Conservation (phyloP, 2,113 vertebrate species). For the Noturus placidus region DNA sequence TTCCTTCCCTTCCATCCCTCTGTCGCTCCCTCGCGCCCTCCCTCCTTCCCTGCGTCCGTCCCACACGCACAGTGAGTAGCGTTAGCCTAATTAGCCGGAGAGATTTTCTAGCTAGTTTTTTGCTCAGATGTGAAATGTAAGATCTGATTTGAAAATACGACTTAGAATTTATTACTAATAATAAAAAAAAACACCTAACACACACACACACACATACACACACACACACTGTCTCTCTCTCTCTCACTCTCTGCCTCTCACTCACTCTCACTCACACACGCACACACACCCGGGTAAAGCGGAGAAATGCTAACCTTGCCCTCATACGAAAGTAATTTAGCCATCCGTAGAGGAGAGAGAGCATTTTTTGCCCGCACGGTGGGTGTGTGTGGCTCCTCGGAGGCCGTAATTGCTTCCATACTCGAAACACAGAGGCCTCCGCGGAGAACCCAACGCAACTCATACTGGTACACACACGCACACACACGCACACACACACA, state of each 20-base stretch:
- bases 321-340: slow-evolving; percentile 80
- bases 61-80: slow-evolving; percentile 58
- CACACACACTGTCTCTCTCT: slow-evolving; percentile 17
- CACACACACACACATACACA: background rate
- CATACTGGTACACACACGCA: slow-evolving; percentile 53
- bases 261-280: slow-evolving; percentile 22
- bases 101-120: slow-evolving; percentile 76
- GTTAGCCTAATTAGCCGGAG: slow-evolving; percentile 72
- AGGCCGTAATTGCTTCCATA: slow-evolving; percentile 97
- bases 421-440: slow-evolving; percentile 73
- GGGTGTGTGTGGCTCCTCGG: slow-evolving; percentile 80
- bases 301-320: slow-evolving; percentile 70
- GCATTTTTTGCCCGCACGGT: slow-evolving; percentile 72
- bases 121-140: slow-evolving; percentile 77
- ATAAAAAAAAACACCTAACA: slow-evolving; percentile 61
- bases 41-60: background rate
- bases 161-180: slow-evolving; percentile 75
- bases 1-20: background rate
- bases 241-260: slow-evolving; percentile 11
- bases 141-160: slow-evolving; percentile 82
- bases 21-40: background rate
- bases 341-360: slow-evolving; percentile 76
- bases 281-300: slow-evolving; percentile 23
- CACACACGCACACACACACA: slow-evolving; percentile 68
- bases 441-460: slow-evolving; percentile 56